Evolutionary conservation across 2,113 vertebrate genomes (phyloP), one percentile per base, ranked within the genome.

Genomic region (Dicerorhinus sumatrensis): DNA sequence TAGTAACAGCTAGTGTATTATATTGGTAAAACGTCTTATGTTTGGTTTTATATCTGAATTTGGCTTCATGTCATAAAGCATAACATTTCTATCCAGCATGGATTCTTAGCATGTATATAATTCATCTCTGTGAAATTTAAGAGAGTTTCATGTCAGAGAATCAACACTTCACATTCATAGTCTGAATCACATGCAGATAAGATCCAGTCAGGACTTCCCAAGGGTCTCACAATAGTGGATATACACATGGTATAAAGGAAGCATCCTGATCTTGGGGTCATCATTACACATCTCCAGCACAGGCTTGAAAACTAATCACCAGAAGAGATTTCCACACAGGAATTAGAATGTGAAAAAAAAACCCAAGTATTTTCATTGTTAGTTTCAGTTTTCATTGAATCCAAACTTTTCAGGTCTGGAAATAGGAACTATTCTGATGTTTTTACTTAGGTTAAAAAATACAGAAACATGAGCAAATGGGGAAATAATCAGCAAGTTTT

Each of bases 1-100:
- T 96, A 97, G 95, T 95, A 98, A 98, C 97, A 93, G 95, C 94
- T 94, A 96, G 96, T 67, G 73, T 70, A 96, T 85, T 95, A 85
- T 85, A 69, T 69, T 89, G 76, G 95, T 93, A 69, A 97, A 93
- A 95, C 4, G 31, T 73, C 95, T 95, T 70, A 48, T 42, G 63
- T 84, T 94, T 79, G 81, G 65, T 94, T 97, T 92, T 87, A 46
- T 85, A 46, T 97, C 88, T 95, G 94, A 96, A 89, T 92, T 86
- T 89, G 92, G 56, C 96, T 93, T 93, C 88, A 0, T 60, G 51
- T 97, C 94, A 80, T 93, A 91, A 91, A 98, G 58, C 65, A 33
- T 21, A 77, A 63, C 39, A 25, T 92, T 96, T 76, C 75, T 86
- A 62, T 91, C 63, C n/a, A 88, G 69, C 23, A 56, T 60, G 46